Conservation (phyloP, 2,113 vertebrate species). For the Pteronura brasiliensis region DNA sequence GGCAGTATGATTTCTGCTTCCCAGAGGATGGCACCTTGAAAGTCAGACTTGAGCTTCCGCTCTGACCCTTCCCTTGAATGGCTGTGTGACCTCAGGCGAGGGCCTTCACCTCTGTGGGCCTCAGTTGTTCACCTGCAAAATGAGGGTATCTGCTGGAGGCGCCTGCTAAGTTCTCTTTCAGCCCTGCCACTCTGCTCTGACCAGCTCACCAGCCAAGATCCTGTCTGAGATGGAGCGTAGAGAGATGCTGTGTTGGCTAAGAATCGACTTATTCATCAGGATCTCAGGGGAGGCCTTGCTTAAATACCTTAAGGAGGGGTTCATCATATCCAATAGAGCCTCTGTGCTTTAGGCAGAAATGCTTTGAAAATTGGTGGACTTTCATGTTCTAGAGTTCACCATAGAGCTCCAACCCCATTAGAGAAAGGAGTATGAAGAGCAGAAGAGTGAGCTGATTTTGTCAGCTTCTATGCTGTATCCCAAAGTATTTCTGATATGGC, state of each 20-base stretch:
- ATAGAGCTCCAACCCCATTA: background rate
- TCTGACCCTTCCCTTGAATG: background rate
- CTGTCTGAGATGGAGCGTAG: background rate
- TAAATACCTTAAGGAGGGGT: background rate
- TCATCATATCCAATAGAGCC: no score
- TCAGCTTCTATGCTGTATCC: background rate
- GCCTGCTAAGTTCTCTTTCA: background rate
- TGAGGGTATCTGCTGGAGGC: background rate
- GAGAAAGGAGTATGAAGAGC: background rate
- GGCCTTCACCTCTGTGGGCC: background rate
- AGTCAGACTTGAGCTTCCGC: background rate
- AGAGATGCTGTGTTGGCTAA: background rate
- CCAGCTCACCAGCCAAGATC: background rate
- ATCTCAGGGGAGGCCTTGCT: background rate
- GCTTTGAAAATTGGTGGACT: background rate
- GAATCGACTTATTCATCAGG: background rate
- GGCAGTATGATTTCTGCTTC: background rate
- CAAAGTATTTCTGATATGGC: background rate
- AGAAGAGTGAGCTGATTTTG: background rate
- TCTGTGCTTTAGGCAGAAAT: background rate
- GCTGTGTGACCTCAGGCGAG: background rate
- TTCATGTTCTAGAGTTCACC: background rate
- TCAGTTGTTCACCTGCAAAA: background rate
- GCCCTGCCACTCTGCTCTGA: background rate
- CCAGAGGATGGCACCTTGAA: accelerated